phyloP scores from a whole-genome alignment of 2,797 vertebrate genomes.

The Anolis apletophallus region DNA sequence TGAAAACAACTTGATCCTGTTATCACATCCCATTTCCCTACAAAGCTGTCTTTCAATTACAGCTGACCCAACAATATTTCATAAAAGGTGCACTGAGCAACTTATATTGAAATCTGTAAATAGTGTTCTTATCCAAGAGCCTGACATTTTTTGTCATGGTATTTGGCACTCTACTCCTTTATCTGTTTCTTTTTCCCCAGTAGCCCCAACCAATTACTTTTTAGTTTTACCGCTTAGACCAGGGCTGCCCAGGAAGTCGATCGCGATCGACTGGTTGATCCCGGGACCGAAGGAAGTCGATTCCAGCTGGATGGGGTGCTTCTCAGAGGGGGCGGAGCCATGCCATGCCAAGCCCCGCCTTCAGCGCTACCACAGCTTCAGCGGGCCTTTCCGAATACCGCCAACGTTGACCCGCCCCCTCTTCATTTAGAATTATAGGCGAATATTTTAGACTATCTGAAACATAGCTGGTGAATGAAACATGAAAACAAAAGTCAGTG shows the following conservation, averaged over 20 bases:
- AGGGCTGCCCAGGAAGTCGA: too few species aligned
- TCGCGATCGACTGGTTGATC: too few species aligned
- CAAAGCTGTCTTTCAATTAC: neutral
- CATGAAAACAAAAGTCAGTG: neutral
- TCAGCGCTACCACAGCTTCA: too few species aligned
- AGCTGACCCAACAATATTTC: neutral
- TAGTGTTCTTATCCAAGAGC: neutral
- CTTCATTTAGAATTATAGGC: neutral
- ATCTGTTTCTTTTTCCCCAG: neutral
- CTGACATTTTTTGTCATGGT: neutral
- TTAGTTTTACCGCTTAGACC: too few species aligned
- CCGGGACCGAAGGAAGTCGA: too few species aligned
- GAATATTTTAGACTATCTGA: neutral
- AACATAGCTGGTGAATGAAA: neutral
- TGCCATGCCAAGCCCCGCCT: too few species aligned
- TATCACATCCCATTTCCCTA: neutral
- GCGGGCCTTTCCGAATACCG: too few species aligned
- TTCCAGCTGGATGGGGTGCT: too few species aligned
- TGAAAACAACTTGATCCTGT: neutral
- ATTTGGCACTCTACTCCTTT: neutral
- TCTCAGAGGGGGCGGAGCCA: too few species aligned
- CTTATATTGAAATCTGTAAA: neutral
- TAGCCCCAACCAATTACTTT: too few species aligned
- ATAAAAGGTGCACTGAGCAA: neutral
- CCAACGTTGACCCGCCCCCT: too few species aligned